Base-by-base conservation (phyloP, 2,113 vertebrate genomes). In the Pterocles burchelli region DNA sequence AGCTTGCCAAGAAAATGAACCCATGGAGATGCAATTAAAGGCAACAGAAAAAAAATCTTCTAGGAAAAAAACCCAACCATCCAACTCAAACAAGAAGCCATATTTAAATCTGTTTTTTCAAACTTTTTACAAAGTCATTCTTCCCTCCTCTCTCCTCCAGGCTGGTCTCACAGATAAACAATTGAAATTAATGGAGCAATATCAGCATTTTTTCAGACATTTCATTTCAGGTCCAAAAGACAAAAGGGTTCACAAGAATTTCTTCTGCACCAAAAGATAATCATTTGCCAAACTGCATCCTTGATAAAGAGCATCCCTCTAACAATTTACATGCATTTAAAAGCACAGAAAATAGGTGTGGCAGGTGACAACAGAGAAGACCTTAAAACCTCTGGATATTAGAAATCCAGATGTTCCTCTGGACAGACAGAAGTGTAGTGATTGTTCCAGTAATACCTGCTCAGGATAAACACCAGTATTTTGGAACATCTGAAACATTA, bases 1-100 rank as follows among this genome's bases (percentile, higher is more conserved):
- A 92, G 48, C 73, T 75, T 95, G 96, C 96, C 96, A 95, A 95
- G 49, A 61, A 93, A 95, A 61, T 21, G 61, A 93, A 92, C 61
- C 90, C 61, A 84, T 17, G 28, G 85, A 96, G 95, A 94, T 87
- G 79, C 52, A 96, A 93, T 86, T 92, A 96, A 96, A 89, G 46
- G 65, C 72, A 94, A 68, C 29, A 88, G 52, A 52, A 67, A 89
- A 73, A 87, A 92, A 45, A 25, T 13, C 34, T 78, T 59, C 24
- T 28, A 79, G 52, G 48, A 19, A 65, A 71, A 81, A 76, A 41
- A 0, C 1, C 1, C 68, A 77, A 43, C 7, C 19, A n/a, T 26
- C 22, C 12, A 4, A 80, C 22, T n/a, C 36, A 73, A 93, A 88
- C 45, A 78, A 38, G 73, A 65, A 75, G 17, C 17, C 84, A 33